Conservation (phyloP, 2,113 vertebrate genomes). For the Narcine bancroftii region DNA sequence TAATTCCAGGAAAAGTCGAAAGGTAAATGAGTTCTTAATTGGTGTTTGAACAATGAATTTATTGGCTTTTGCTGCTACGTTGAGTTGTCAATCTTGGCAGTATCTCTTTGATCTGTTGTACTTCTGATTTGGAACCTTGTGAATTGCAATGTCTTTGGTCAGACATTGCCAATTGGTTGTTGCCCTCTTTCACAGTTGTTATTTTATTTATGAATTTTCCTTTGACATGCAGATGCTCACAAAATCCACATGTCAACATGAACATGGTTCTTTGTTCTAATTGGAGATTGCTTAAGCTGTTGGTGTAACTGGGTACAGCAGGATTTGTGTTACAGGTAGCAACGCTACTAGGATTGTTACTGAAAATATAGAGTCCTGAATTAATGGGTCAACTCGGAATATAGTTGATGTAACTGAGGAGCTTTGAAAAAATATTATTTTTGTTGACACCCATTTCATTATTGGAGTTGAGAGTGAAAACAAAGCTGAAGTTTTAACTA, state of each 20-base stretch:
- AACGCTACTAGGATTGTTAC: background rate
- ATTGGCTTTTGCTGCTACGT: background rate
- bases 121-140: background rate
- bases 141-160: background rate
- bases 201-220: background rate
- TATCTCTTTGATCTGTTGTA: background rate
- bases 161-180: background rate
- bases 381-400: too few species aligned
- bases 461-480: background rate
- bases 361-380: background rate
- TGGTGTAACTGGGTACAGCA: background rate
- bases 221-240: background rate
- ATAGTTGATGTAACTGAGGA: background rate
- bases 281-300: background rate
- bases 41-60: background rate
- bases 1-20: slow-evolving; percentile 4
- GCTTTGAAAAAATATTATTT: background rate
- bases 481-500: background rate
- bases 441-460: background rate
- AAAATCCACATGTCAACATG: background rate
- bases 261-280: too few species aligned
- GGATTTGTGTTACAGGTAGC: too few species aligned
- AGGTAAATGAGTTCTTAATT: background rate
- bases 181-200: background rate
- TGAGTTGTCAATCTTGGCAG: background rate